These are phyloP conservation scores for Centropus unirufus DNA, from an alignment of 2,113 vertebrate species.

Conservation along the genomic window DNA sequence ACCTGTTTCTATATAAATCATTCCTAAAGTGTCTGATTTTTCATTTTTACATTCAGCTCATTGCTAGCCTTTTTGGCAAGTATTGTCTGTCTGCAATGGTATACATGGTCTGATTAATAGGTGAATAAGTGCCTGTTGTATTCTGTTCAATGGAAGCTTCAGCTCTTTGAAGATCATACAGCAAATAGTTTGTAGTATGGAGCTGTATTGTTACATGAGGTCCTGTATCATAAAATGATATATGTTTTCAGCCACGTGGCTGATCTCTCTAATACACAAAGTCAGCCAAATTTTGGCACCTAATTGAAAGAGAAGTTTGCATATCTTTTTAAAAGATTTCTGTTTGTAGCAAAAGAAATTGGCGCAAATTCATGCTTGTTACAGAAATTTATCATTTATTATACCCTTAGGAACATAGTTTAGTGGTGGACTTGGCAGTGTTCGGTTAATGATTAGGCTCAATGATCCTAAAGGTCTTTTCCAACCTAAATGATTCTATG, in stretches of 20 bases:
- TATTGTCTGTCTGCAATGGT: background rate
- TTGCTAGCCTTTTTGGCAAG: background rate
- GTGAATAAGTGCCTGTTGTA: background rate
- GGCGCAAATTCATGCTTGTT: background rate
- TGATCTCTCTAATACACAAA: background rate
- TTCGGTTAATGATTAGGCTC: no score
- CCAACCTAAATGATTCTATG: no score
- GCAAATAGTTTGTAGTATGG: background rate
- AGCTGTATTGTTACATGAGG: background rate
- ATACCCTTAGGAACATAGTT: background rate
- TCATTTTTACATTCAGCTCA: conserved; percentile 7
- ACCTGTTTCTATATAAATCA: background rate
- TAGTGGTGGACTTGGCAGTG: no score
- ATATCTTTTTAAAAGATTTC: background rate
- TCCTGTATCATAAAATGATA: background rate
- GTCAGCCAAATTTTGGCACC: background rate
- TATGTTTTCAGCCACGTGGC: background rate
- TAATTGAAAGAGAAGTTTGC: background rate
- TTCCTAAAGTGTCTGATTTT: background rate
- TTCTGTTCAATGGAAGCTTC: background rate
- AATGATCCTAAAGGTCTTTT: no score
- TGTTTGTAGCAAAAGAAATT: background rate
- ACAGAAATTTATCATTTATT: background rate
- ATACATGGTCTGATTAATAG: background rate
- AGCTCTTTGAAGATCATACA: background rate